phyloP scores from a whole-genome alignment of 1,140 invertebrate genomes.

The Drosophila bocki region DNA sequence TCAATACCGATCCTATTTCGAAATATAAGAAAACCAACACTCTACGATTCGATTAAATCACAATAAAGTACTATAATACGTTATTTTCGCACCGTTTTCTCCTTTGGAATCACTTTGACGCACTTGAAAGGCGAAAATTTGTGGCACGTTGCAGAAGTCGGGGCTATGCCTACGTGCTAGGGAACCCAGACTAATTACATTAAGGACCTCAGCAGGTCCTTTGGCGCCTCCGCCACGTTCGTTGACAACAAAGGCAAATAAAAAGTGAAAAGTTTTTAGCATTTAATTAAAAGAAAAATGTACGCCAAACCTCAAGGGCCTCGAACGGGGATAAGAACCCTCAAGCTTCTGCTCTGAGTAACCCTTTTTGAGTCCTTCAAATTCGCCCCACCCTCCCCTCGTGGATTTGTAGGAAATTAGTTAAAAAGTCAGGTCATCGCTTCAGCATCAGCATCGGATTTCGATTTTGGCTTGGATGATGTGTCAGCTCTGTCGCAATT shows the following conservation, averaged over 20 bases:
- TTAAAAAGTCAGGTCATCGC: not conserved
- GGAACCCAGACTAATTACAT: slow-evolving; percentile 61
- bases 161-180: slow-evolving; percentile 21
- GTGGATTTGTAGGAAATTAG: not conserved
- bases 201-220: slow-evolving; percentile 26
- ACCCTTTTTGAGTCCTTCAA: not conserved
- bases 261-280: slow-evolving; percentile 59
- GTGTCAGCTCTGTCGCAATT: slow-evolving; percentile 52
- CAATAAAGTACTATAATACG: not conserved
- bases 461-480: slow-evolving; percentile 31
- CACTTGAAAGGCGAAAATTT: slow-evolving; percentile 59
- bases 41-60: not conserved
- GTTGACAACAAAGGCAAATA: slow-evolving; percentile 36
- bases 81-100: not conserved
- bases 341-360: not conserved
- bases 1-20: too few species aligned
- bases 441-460: not conserved
- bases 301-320: slow-evolving; percentile 34
- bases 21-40: too few species aligned
- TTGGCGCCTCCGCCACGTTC: slow-evolving; percentile 5
- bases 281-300: slow-evolving; percentile 77
- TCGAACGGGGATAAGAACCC: not conserved
- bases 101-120: slow-evolving; percentile 9
- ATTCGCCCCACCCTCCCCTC: not conserved
- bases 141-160: not conserved